Evolutionary conservation across 2,888 invertebrate genomes (phyloP), one percentile per base, ranked within the genome.

Genomic region (Drosophila macrothrix): DNA sequence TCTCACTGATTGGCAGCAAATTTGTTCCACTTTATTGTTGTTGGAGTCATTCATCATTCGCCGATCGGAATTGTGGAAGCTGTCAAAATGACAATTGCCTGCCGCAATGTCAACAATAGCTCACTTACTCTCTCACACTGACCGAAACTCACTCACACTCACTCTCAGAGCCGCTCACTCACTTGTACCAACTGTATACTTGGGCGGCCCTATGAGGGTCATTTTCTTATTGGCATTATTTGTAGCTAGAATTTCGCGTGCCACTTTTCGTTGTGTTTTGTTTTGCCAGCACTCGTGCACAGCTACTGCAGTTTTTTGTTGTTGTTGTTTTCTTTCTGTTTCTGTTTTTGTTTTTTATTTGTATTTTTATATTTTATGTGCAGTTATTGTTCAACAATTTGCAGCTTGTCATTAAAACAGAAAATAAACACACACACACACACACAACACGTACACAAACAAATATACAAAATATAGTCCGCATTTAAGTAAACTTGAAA

Each of bases 41-140:
- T 65, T 70, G 61, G 61, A 63, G 60, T 58, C 67, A 73, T 73
- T 75, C 59, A 61, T 72, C 66, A 71, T 71, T 52, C 55, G 63
- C 37, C 60, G 70, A 66, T 77, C 65, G 73, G 46, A 49, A 74
- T 75, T 71, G 71, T 78, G 79, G 75, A 71, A 67, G 71, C 75
- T 78, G 79, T 75, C 75, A 71, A 78, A 78, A 75, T 78, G 75
- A 78, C 67, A 78, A 78, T 78, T 78, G 74, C 64, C 56, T 60
- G 75, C 54, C 67, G 62, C 75, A 63, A 65, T 75, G 75, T 71
- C 71, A 78, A 75, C 70, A 74, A 64, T 41, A 54, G 35, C 66
- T 33, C 58, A 56, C 56, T 39, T 14, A 33, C 54, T 54, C 56
- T 29, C 58, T 33, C 50, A 22, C 53, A 1, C 46, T n/a, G n/a